Evolutionary conservation across 2,888 invertebrate genomes (phyloP), one percentile per base, ranked within the genome.

Genomic region (Agonopterix arenella): DNA sequence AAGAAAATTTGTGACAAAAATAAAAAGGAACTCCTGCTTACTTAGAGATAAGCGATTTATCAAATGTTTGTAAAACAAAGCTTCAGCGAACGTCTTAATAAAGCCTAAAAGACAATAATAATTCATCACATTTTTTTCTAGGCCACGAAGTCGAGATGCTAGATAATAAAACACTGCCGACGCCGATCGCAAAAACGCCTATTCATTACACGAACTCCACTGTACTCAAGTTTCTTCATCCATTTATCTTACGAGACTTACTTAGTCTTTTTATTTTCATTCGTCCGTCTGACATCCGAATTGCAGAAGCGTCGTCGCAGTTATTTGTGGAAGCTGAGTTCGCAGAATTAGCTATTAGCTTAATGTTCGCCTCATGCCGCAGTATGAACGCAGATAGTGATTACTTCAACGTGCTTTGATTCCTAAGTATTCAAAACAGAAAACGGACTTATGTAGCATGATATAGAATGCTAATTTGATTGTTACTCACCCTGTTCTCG

Each of bases 401-500:
- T 28, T 28, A 4, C 28, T 28, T 28, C 7, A 1, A 28, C 28
- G 5, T 28, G 28, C 7, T 28, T 28, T 28, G 28, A 28, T 28
- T 28, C 28, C 5, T 5, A 44, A 44, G 16, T n/a, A 28, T 13
- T 18, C 1, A 13, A 11, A 10, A 18, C 44, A 28, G 10, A 44
- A 10, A 2, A 44, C n/a, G 16, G 16, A 44, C 11, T 16, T 13
- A 10, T 44, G 13, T 16, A 44, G 8, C 7, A 42, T 42, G 28
- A 0, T 28, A 28, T 28, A 28, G 18, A 18, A 5, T 28, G 28
- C 5, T 28, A 28, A 28, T 13, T 10, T 13, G 8, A 2, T 10
- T 11, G 13, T 9, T 7, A 60, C 90, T 90, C 82, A 96, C 96
- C 96, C 96, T 70, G 93, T 92, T 91, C 90, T 94, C 61, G 94